Evolutionary conservation across 1,140 invertebrate species (phyloP).

Genomic region (Maconellicoccus hirsutus): DNA sequence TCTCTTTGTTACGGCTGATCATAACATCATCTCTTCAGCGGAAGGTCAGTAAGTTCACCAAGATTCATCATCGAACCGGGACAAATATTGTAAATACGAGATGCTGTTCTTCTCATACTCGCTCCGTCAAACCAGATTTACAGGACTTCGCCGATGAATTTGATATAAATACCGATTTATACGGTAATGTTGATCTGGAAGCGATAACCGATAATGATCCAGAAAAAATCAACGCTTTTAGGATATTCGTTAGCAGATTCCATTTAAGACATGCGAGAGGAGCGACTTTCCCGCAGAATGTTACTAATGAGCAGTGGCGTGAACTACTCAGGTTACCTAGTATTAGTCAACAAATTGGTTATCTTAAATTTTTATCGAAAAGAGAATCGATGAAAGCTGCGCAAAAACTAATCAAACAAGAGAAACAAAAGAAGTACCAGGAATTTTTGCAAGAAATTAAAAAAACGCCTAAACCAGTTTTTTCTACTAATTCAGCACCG

Average conservation of each 20-base stretch:
- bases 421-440: neutral
- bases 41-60: too few species aligned
- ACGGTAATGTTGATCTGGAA: neutral
- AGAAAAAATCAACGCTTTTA: neutral
- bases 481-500: slow-evolving; percentile 25
- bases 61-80: too few species aligned
- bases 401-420: neutral
- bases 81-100: too few species aligned
- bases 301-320: neutral
- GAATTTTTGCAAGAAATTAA: neutral
- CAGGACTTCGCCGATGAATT: neutral
- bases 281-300: neutral
- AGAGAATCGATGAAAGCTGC: neutral
- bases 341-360: neutral
- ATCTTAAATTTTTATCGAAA: neutral
- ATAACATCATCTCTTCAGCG: too few species aligned
- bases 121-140: neutral
- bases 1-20: too few species aligned
- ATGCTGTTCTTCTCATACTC: too few species aligned
- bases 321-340: neutral
- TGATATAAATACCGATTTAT: neutral
- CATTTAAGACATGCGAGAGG: neutral
- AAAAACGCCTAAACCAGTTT: neutral
- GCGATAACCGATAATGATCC: neutral
- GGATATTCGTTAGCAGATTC: neutral